phyloP scores from a whole-genome alignment of 2,888 invertebrate species.

The Punctoribates punctum region DNA sequence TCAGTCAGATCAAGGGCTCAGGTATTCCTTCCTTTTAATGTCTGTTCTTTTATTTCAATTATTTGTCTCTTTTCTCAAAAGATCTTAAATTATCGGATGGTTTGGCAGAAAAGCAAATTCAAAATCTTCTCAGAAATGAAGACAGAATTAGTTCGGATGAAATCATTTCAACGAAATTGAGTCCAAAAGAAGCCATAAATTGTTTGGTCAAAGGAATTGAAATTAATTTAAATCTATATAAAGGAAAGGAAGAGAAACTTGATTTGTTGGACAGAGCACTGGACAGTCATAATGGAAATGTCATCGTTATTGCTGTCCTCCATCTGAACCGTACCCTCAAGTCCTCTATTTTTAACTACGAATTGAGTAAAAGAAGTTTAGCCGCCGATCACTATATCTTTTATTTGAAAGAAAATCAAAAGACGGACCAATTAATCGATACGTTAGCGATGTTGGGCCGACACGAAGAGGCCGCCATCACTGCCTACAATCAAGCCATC shows the following conservation, averaged over 20 bases:
- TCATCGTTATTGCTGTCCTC: conserved; percentile 40
- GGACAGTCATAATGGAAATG: conserved; percentile 39
- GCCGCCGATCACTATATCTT: conserved; percentile 43
- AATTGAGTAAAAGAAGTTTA: conserved; percentile 36
- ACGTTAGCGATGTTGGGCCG: conserved; percentile 40
- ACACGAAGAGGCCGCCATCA: conserved; percentile 43
- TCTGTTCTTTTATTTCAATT: background rate
- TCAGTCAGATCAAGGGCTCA: background rate
- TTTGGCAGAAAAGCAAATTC: conserved; percentile 20
- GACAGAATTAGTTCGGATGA: background rate
- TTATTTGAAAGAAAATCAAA: conserved; percentile 34
- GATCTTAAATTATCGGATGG: conserved; percentile 12
- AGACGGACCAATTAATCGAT: conserved; percentile 30
- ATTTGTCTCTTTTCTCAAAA: background rate
- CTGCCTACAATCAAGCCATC: conserved; percentile 26
- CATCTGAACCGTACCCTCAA: conserved; percentile 40
- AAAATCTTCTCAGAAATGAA: background rate
- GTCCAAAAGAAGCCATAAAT: conserved; percentile 19
- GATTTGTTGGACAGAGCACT: conserved; percentile 40
- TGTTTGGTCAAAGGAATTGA: conserved; percentile 14
- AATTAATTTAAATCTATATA: conserved; percentile 23
- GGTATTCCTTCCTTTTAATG: background rate
- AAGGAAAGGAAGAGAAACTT: conserved; percentile 40
- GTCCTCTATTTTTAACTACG: conserved; percentile 36
- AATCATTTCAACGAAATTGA: background rate